Percentiles rank a stretch among this genome's conserved stretches.
Conservation (phyloP, 2,888 invertebrate genomes). For the Buathra laborator region DNA sequence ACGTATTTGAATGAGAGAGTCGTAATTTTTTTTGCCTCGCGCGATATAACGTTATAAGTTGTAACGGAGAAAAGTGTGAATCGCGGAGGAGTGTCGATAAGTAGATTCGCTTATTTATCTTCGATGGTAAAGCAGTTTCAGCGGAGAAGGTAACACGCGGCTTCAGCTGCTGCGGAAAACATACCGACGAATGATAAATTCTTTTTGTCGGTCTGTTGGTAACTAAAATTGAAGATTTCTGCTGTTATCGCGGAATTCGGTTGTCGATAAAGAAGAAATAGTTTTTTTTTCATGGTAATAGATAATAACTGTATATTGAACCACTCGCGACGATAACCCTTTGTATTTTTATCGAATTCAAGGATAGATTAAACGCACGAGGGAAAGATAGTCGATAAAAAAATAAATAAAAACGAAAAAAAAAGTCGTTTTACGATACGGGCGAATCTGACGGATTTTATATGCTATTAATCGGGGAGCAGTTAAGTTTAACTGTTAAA, state of each 20-base stretch:
- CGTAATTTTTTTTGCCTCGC: constrained; percentile 30
- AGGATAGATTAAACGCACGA: not conserved
- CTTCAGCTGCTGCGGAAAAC: not conserved
- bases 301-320: not conserved
- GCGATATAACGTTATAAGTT: constrained; percentile 32
- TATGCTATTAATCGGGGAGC: constrained; percentile 71
- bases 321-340: not conserved
- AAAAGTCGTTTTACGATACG: constrained; percentile 56
- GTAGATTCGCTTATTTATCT: constrained; percentile 10
- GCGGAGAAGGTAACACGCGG: not conserved
- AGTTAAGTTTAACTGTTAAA: constrained; percentile 77
- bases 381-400: not conserved
- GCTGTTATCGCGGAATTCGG: not conserved
- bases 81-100: constrained; percentile 25
- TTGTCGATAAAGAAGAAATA: constrained; percentile 13
- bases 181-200: constrained; percentile 17
- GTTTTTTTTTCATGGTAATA: not conserved
- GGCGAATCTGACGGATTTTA: constrained; percentile 24
- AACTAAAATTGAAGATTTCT: not conserved
- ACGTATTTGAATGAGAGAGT: constrained; percentile 51
- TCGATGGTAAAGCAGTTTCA: not conserved
- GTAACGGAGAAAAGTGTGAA: constrained; percentile 7
- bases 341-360: not conserved
- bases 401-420: not conserved
- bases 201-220: not conserved